Base-by-base conservation (phyloP, 2,113 vertebrate genomes). In the Psittacara wagleri region DNA sequence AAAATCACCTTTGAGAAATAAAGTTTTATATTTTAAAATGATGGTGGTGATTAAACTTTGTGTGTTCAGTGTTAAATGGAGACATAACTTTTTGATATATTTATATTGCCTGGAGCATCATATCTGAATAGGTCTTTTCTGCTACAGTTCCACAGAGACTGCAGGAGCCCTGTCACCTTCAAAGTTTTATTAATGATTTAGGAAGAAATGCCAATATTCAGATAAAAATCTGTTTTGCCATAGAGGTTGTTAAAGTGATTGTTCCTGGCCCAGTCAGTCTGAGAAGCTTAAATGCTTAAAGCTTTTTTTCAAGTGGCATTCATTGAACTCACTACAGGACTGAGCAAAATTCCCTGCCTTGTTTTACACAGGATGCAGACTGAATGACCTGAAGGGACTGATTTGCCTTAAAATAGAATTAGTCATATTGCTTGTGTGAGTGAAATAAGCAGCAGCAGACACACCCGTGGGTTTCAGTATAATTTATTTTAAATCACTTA, bases 351-450 rank as follows among this genome's bases (percentile, higher is more conserved):
- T 89, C 57, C 29, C 27, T 94, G 81, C n/a, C 62, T 89, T 86
- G 20, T 51, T 95, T 91, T 82, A 52, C 48, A 52, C 62, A 91
- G 89, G 70, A 94, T 89, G 69, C 39, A 86, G 74, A 78, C 62
- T 64, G 46, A 68, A 76, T 82, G 80, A 94, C 61, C 37, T 86
- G 83, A 93, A 2, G 1, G 83, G 59, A 49, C 55, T 81, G 55
- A 88, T 63, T 70, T 16, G 17, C 86, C 75, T 92, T 86, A 81
- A 86, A 94, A 93, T 55, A 70, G 49, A 87, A 83, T 93, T 94
- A 92, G 55, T 94, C 91, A 91, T 78, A 48, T 55, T 92, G 13
- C 28, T 86, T 92, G 61, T 68, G 61, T 86, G 92, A 92, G 51
- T 86, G 83, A 94, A 93, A 75, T 55, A 77, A 76, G 22, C 31